Evolutionary conservation across 2,888 invertebrate species (phyloP), one percentile per base, ranked within the genome.

Genomic region (Mimumesa dahlbomi): DNA sequence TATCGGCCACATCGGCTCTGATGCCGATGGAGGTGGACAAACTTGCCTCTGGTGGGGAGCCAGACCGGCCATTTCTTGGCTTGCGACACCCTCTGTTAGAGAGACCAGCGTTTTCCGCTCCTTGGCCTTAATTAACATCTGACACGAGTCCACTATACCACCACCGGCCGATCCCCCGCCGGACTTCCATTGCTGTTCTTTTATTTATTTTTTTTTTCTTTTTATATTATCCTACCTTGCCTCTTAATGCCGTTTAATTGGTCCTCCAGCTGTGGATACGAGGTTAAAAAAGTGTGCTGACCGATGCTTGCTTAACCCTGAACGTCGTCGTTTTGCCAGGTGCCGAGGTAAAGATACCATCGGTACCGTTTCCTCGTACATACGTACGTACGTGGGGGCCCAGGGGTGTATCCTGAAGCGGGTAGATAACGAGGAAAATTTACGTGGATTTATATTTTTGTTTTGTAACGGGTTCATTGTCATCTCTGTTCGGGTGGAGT

Each of bases 41-140:
- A n/a, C 21, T 18, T 7, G 16, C 5, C 1, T 16, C 21, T 13
- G 53, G 13, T 49, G 52, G 66, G 50, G 70, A 58, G 43, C 53
- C 53, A 38, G 66, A 54, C 67, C 67, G 72, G 75, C 74, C 78
- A 78, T 82, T 85, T 83, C 84, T 82, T 57, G 79, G 74, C 84
- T 87, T 87, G 82, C 87, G 81, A 87, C 86, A 87, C 86, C 85
- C 85, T 83, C 71, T n/a, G 11, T 25, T 46, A 68, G 77, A 70
- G 78, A 72, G 81, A 81, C 78, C 73, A 80, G 66, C 82, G 81
- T 84, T 87, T 86, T 84, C 83, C 83, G 81, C 79, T 85, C 86
- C 87, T 87, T 87, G 87, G 87, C 87, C 87, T 87, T 87, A 87
- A 87, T 87, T 87, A 87, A 84, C 87, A 84, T 87, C 87, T 86